Percentiles rank a stretch among this genome's conserved stretches.
phyloP scores from a whole-genome alignment of 2,888 invertebrate species.

The Nymphalis c-album region DNA sequence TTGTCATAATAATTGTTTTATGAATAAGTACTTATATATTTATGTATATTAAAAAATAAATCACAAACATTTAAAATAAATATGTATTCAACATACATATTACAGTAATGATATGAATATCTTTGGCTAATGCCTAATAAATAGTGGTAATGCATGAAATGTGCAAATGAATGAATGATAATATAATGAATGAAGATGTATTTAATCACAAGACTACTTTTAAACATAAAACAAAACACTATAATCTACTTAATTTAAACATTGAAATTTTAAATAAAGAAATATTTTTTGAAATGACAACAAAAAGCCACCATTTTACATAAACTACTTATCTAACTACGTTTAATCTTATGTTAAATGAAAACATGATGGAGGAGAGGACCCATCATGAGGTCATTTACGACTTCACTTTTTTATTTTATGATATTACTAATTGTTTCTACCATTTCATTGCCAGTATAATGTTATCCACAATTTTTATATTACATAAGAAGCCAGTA shows the following conservation, averaged over 20 bases:
- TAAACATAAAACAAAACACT: background rate
- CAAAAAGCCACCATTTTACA: background rate
- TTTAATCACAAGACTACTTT: background rate
- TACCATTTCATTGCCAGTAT: no score
- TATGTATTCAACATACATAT: background rate
- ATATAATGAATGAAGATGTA: slow-evolving; percentile 17
- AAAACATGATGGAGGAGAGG: no score
- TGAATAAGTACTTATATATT: no score
- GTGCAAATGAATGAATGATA: slow-evolving; percentile 15
- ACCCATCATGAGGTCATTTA: no score
- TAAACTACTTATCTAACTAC: no score
- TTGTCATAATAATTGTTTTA: no score
- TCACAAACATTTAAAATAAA: background rate
- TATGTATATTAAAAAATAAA: no score
- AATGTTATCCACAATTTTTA: no score
- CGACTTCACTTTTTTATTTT: no score
- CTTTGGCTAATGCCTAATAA: slow-evolving; percentile 24
- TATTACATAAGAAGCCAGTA: no score
- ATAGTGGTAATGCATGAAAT: slow-evolving; percentile 11
- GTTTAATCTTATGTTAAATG: no score
- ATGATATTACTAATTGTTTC: no score
- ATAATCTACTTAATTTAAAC: background rate
- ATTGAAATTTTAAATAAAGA: background rate
- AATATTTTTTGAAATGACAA: background rate
- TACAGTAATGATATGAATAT: background rate